phyloP scores from a whole-genome alignment of 2,797 vertebrate genomes.

The Taenioides sp. region DNA sequence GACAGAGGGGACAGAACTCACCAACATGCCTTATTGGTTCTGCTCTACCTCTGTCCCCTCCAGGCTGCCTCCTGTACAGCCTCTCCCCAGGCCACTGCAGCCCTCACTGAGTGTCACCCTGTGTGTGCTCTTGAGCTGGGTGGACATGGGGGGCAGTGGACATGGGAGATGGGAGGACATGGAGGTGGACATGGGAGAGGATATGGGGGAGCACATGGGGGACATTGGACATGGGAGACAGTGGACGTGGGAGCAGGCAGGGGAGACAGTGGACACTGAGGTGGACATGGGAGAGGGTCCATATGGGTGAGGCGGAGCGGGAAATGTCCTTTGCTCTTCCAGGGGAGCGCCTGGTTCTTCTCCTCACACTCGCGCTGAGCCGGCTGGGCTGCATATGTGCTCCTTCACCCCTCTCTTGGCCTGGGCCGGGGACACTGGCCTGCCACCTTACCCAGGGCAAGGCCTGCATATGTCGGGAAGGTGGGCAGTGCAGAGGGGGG shows the following conservation, averaged over 20 bases:
- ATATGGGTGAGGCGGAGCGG: slow-evolving; percentile 57
- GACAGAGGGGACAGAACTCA: slow-evolving; percentile 32
- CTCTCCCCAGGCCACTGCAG: slow-evolving; percentile 57
- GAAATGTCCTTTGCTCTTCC: slow-evolving; percentile 36
- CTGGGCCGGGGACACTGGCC: slow-evolving; percentile 64
- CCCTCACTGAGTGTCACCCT: slow-evolving; percentile 64
- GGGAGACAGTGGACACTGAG: too few species aligned
- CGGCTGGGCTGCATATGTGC: slow-evolving; percentile 72
- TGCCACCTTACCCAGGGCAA: slow-evolving; percentile 80
- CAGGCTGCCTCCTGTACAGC: slow-evolving; percentile 28
- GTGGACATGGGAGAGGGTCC: slow-evolving; percentile 18
- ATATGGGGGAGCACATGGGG: too few species aligned
- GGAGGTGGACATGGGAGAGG: too few species aligned
- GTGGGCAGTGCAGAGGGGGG: slow-evolving; percentile 83
- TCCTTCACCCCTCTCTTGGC: slow-evolving; percentile 70
- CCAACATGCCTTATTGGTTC: not conserved
- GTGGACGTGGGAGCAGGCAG: too few species aligned
- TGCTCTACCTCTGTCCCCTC: slow-evolving; percentile 22
- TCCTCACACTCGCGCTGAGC: slow-evolving; percentile 40
- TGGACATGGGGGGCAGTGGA: too few species aligned
- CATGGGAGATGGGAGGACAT: too few species aligned
- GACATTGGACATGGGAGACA: too few species aligned
- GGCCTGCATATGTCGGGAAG: slow-evolving; percentile 97
- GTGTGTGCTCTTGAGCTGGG: not conserved
- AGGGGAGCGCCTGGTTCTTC: slow-evolving; percentile 41